Percentiles rank a stretch among this genome's conserved stretches.
Conservation (phyloP, 2,797 vertebrate species). For the Bryconaethiops microstoma region DNA sequence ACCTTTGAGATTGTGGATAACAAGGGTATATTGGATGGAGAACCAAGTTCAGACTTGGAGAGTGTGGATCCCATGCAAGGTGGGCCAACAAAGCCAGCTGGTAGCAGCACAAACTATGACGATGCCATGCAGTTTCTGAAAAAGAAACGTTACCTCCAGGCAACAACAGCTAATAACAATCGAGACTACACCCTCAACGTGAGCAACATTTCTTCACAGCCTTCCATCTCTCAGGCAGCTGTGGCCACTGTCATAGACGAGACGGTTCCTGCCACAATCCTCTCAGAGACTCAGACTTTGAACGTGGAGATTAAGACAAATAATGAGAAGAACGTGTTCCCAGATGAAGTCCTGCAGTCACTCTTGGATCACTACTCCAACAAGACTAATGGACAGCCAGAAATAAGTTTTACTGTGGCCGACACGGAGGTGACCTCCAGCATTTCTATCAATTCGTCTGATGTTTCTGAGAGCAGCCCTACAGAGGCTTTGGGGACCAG, state of each 20-base stretch:
- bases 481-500: constrained; percentile 84
- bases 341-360: constrained; percentile 97
- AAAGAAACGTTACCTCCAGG: constrained; percentile 97
- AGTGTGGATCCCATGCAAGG: constrained; percentile 89
- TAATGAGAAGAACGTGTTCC: constrained; percentile 94
- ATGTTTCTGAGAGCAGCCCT: constrained; percentile 89
- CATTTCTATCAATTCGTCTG: constrained; percentile 96
- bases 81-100: constrained; percentile 87
- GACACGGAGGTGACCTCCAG: constrained; percentile 97
- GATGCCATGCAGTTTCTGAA: constrained; percentile 99
- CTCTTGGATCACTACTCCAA: constrained; percentile 97
- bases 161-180: constrained; percentile 84
- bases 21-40: constrained; percentile 89
- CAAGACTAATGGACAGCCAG: constrained; percentile 95
- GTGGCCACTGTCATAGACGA: constrained; percentile 94
- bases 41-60: constrained; percentile 88
- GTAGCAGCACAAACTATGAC: constrained; percentile 95
- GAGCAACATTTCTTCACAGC: constrained; percentile 90
- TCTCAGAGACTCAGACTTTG: constrained; percentile 87
- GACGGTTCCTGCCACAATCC: constrained; percentile 87
- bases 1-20: constrained; percentile 98
- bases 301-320: constrained; percentile 89
- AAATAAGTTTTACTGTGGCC: constrained; percentile 93
- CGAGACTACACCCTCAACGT: constrained; percentile 91
- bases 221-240: constrained; percentile 88